phyloP scores from a whole-genome alignment of 64 coral and sea anemone species.

The Pocillopora damicornis region DNA sequence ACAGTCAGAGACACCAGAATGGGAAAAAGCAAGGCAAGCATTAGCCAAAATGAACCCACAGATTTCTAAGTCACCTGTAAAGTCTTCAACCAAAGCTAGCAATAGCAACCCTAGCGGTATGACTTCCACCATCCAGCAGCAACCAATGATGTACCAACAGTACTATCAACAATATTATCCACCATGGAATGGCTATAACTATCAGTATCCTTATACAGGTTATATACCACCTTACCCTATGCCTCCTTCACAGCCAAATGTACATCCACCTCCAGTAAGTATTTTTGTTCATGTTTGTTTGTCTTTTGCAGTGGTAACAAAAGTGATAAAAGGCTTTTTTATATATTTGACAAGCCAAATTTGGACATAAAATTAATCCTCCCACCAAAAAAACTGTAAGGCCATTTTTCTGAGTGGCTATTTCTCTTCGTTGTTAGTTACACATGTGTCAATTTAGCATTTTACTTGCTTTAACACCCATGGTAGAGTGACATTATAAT shows the following conservation, averaged over 20 bases:
- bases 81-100: not conserved
- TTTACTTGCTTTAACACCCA: no score
- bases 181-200: constrained; percentile 21
- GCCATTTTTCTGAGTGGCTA: no score
- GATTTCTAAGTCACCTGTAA: constrained; percentile 19
- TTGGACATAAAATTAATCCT: no score
- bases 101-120: not conserved
- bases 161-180: constrained; percentile 49
- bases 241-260: constrained; percentile 11
- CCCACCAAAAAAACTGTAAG: no score
- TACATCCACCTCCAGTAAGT: constrained; percentile 25
- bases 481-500: no score
- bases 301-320: no score
- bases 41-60: constrained; percentile 57
- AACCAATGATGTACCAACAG: constrained; percentile 29
- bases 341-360: no score
- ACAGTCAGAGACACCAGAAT: constrained; percentile 61
- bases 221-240: constrained; percentile 10
- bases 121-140: constrained; percentile 13
- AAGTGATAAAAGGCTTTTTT: no score
- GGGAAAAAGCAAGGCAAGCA: constrained; percentile 69
- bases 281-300: not conserved
- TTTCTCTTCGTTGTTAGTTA: no score
- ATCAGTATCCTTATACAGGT: constrained; percentile 17
- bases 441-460: no score